These are phyloP conservation scores for Congeria kusceri DNA, from an alignment of 2,888 invertebrate species.

Conservation along the genomic window DNA sequence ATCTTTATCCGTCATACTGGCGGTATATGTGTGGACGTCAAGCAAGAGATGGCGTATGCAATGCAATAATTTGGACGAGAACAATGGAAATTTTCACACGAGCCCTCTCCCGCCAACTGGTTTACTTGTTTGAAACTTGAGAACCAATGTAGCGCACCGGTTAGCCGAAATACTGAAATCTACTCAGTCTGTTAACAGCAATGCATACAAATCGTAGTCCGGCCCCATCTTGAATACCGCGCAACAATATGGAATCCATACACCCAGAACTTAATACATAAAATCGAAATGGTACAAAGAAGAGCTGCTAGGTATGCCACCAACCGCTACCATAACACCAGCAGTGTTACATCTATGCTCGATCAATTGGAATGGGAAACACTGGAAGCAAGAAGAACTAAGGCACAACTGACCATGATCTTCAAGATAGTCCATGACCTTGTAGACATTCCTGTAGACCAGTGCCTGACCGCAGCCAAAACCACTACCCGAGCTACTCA, in stretches of 20 bases:
- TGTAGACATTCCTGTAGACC: neutral
- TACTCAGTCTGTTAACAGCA: too few relatives aligned
- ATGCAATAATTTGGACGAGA: constrained; percentile 29
- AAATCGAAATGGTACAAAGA: too few relatives aligned
- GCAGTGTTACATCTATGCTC: neutral
- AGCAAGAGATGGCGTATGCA: neutral
- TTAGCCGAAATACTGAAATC: too few relatives aligned
- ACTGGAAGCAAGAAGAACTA: neutral
- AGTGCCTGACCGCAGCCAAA: neutral
- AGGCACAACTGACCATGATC: neutral
- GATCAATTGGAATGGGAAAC: neutral
- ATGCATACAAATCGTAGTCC: too few relatives aligned
- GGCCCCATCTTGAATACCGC: too few relatives aligned
- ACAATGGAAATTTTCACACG: constrained; percentile 40
- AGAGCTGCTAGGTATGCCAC: neutral
- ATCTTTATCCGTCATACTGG: constrained; percentile 59
- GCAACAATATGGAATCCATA: too few relatives aligned
- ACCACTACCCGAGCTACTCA: constrained; percentile 10
- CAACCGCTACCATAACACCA: neutral
- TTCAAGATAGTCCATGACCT: neutral
- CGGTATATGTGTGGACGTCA: neutral
- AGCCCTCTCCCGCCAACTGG: constrained; percentile 50
- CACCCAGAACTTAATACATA: too few relatives aligned
- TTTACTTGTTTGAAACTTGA: constrained; percentile 12
- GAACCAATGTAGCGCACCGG: neutral